Evolutionary conservation across 92 coral and sea anemone genomes (phyloP), one percentile per base, ranked within the genome.

Genomic region (Palythoa grandiflora): DNA sequence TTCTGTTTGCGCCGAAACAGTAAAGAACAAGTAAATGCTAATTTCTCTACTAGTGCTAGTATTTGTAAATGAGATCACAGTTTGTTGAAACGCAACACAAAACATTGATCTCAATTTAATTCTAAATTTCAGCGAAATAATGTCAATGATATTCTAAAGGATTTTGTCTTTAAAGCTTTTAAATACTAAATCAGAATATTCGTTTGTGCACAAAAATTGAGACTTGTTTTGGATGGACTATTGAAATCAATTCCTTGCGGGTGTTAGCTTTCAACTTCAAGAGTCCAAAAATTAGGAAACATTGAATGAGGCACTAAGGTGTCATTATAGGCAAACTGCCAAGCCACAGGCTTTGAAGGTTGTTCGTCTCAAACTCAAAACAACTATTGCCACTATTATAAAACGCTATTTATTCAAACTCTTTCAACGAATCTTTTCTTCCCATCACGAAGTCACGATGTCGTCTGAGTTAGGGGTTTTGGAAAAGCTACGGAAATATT

Each of bases 141-240:
- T 66, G 65, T 80, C 70, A 80, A 61, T 61, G 17, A 21, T 61
- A 79, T 80, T 65, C 75, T 80, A 63, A 37, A 17, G 57, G 44
- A 40, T 52, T 80, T 80, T 65, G 57, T 80, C 85, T 80, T 71
- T 13, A 44, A 65, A 80, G 44, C 12, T 40, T 63, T 52, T 68
- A 81, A 81, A 68, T 65, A 71, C 37, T 81, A 70, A 81, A 81
- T 81, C 86, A 81, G 86, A 81, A 81, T 51, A 9, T 81, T 81
- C 86, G 74, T 81, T 81, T 81, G 86, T 81, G 76, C 83, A 44
- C 52, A 81, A 80, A 76, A 81, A 81, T 68, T 81, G 61, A 44
- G 59, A 48, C 75, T 63, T 81, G 75, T 68, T 81, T 81, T 81
- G 60, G 75, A 44, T 66, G 20, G 21, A n/a, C 75, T 81, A 68